Percentiles rank a stretch among this genome's conserved stretches.
Conservation (phyloP, 2,113 vertebrate species). For the Lonchura striata region DNA sequence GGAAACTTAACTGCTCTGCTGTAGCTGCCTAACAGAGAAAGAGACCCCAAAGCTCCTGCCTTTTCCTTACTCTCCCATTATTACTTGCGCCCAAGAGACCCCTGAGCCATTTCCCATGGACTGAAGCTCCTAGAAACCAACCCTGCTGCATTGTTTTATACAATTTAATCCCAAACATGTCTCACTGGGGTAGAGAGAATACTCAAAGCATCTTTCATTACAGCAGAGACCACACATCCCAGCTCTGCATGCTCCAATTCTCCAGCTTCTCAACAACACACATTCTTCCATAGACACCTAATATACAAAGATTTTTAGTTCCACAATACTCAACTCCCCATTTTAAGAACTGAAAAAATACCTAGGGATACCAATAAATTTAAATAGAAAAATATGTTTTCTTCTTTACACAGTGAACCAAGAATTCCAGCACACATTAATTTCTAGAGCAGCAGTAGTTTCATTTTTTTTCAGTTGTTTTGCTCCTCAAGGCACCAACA, state of each 20-base stretch:
- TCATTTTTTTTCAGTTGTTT: neutral
- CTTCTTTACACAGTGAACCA: neutral
- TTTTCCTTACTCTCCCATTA: neutral
- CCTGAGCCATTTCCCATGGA: neutral
- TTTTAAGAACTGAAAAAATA: neutral
- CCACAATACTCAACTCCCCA: neutral
- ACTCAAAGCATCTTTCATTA: neutral
- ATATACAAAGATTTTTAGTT: neutral
- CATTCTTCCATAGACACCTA: neutral
- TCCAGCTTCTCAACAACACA: neutral
- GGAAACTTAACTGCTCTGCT: neutral
- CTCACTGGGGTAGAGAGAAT: neutral
- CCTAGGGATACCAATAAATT: neutral
- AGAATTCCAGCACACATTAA: neutral
- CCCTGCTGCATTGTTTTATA: neutral
- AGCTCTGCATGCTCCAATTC: neutral
- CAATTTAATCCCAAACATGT: neutral
- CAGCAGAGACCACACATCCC: neutral
- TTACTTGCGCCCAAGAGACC: neutral
- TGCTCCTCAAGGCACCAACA: neutral
- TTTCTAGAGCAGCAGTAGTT: neutral
- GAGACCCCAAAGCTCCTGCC: neutral
- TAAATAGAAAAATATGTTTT: neutral
- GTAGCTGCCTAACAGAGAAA: neutral
- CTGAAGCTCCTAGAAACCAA: neutral